phyloP scores from a whole-genome alignment of 2,797 vertebrate genomes.

The Natrix natrix region DNA sequence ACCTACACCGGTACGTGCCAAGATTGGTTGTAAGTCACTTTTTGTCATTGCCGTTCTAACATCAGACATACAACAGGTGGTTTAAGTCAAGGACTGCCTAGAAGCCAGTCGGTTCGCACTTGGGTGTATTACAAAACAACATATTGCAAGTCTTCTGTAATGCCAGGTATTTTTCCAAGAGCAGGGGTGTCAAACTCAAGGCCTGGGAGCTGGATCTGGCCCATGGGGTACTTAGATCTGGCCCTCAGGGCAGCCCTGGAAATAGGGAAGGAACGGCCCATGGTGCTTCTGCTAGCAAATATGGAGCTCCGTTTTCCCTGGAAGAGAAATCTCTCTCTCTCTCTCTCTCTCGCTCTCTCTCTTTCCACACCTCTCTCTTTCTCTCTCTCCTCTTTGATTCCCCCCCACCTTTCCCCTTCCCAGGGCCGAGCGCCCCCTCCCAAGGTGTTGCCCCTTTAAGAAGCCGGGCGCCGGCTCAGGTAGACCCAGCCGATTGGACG shows the following conservation, averaged over 20 bases:
- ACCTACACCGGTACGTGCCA: too few relatives aligned
- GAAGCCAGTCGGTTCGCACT: neutral
- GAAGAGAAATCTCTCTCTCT: too few relatives aligned
- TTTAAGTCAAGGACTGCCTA: too few relatives aligned
- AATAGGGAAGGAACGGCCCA: too few relatives aligned
- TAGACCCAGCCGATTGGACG: conserved; percentile 86
- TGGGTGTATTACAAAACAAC: neutral
- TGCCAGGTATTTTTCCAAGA: neutral
- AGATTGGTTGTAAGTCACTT: neutral
- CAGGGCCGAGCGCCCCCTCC: neutral
- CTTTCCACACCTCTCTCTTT: too few relatives aligned
- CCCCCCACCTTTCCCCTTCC: accelerated
- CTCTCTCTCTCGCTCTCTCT: too few relatives aligned
- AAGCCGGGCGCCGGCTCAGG: conserved; percentile 69
- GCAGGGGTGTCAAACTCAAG: neutral
- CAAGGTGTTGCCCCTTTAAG: conserved; percentile 73
- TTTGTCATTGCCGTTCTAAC: neutral
- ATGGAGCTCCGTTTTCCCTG: too few relatives aligned
- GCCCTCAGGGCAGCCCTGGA: too few relatives aligned
- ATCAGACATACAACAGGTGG: neutral
- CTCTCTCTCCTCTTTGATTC: too few relatives aligned
- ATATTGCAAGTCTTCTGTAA: neutral
- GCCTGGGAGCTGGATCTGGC: too few relatives aligned
- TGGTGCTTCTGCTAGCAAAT: too few relatives aligned
- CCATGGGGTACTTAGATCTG: too few relatives aligned